These are phyloP conservation scores for Nothoprocta pentlandii DNA, from an alignment of 2,113 vertebrate species.

Conservation along the genomic window DNA sequence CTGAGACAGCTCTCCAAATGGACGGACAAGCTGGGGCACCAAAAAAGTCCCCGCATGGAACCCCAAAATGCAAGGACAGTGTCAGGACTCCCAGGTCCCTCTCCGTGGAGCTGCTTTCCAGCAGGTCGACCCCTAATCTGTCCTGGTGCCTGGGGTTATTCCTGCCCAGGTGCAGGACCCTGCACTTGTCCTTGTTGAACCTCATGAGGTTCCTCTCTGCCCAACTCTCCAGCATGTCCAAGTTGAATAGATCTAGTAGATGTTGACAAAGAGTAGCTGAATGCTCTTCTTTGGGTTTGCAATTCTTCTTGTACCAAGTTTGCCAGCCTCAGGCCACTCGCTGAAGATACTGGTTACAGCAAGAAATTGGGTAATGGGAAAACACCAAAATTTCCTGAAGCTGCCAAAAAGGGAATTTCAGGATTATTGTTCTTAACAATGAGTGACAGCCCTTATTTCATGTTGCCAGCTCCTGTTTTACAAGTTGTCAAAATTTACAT, in stretches of 20 bases:
- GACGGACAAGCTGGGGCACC: neutral
- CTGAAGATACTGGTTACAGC: neutral
- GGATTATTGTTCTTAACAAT: neutral
- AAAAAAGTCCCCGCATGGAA: neutral
- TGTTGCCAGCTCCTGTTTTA: neutral
- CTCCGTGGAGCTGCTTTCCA: too few relatives aligned
- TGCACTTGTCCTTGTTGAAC: too few relatives aligned
- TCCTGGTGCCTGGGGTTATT: too few relatives aligned
- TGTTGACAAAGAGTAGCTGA: neutral
- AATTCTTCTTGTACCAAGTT: neutral
- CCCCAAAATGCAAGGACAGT: neutral
- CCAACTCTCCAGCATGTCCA: too few relatives aligned
- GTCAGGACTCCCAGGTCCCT: neutral
- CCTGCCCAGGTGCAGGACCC: too few relatives aligned
- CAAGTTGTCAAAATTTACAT: neutral
- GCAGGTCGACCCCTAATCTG: too few relatives aligned
- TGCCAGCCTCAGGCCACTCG: neutral
- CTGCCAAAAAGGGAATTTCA: neutral
- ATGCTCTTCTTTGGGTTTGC: neutral
- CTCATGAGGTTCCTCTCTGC: too few relatives aligned
- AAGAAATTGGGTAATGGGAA: neutral
- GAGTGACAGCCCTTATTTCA: neutral
- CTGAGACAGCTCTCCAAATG: neutral
- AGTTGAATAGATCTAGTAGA: neutral
- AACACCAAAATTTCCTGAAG: neutral